phyloP scores from a whole-genome alignment of 2,113 vertebrate genomes.

The Melanerpes aurifrons region DNA sequence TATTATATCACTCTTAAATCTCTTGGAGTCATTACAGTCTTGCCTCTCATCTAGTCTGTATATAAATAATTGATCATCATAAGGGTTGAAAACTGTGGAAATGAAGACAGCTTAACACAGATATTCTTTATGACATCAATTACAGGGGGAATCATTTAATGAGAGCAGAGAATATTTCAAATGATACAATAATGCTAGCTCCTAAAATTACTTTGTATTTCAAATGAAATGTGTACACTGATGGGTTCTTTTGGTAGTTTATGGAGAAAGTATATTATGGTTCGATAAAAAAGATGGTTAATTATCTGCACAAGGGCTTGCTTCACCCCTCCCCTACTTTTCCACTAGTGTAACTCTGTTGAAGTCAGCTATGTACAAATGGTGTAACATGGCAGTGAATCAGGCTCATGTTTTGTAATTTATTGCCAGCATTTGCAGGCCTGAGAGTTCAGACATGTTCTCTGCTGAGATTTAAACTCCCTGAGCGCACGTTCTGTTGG shows the following conservation, averaged over 20 bases:
- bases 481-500: neutral
- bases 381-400: slow-evolving; percentile 28
- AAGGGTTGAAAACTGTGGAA: slow-evolving; percentile 77
- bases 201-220: slow-evolving; percentile 77
- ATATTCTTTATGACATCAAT: slow-evolving; percentile 85
- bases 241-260: slow-evolving; percentile 64
- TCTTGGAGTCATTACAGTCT: slow-evolving; percentile 74
- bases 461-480: slow-evolving; percentile 7
- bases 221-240: slow-evolving; percentile 71
- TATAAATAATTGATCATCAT: slow-evolving; percentile 84
- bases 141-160: slow-evolving; percentile 80
- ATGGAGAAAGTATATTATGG: slow-evolving; percentile 65
- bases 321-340: slow-evolving; percentile 5
- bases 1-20: slow-evolving; percentile 73
- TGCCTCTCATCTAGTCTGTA: slow-evolving; percentile 75
- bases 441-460: neutral
- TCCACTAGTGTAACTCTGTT: neutral
- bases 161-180: slow-evolving; percentile 81
- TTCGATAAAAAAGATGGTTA: slow-evolving; percentile 69
- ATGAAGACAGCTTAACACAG: slow-evolving; percentile 78
- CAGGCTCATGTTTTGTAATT: slow-evolving; percentile 50
- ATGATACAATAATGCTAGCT: slow-evolving; percentile 73
- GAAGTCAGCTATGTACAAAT: slow-evolving; percentile 43
- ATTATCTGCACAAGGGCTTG: slow-evolving; percentile 48
- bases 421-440: slow-evolving; percentile 18